phyloP scores from a whole-genome alignment of 2,888 invertebrate genomes.

The Thelaira solivaga region DNA sequence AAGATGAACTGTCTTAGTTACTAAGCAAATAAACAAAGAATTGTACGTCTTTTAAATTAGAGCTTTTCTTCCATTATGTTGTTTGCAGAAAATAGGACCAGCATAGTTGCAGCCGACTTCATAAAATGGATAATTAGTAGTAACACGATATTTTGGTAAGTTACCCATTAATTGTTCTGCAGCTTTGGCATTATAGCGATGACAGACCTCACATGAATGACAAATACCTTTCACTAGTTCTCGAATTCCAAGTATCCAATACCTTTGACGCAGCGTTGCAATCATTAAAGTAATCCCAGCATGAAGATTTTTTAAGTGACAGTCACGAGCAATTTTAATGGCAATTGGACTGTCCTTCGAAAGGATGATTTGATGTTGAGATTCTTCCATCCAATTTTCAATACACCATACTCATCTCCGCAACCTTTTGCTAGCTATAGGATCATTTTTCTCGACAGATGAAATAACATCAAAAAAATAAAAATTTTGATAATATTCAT shows the following conservation, averaged over 20 bases:
- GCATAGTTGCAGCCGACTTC: constrained; percentile 40
- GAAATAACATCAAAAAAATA: not conserved
- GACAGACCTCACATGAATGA: not conserved
- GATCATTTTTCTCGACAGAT: not conserved
- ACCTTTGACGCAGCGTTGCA: not conserved
- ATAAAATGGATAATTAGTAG: constrained; percentile 19
- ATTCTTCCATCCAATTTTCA: too few species aligned
- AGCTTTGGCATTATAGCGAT: not conserved
- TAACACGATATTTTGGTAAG: constrained; percentile 27
- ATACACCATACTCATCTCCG: too few species aligned
- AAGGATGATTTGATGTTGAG: constrained; percentile 29
- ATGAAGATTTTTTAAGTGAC: constrained; percentile 4
- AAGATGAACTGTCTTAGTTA: constrained; percentile 28
- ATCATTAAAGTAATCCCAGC: constrained; percentile 11
- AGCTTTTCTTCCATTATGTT: constrained; percentile 9
- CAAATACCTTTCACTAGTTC: not conserved
- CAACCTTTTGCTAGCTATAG: constrained; percentile 3
- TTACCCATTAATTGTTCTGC: constrained; percentile 1
- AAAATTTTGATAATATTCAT: not conserved
- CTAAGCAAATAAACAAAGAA: constrained; percentile 48
- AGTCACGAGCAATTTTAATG: not conserved
- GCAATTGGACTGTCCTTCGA: constrained; percentile 1
- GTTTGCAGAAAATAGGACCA: constrained; percentile 28
- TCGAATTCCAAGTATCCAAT: constrained; percentile 6
- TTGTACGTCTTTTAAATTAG: constrained; percentile 49